phyloP scores from a whole-genome alignment of 2,888 invertebrate genomes.

The Tupiocoris notatus region DNA sequence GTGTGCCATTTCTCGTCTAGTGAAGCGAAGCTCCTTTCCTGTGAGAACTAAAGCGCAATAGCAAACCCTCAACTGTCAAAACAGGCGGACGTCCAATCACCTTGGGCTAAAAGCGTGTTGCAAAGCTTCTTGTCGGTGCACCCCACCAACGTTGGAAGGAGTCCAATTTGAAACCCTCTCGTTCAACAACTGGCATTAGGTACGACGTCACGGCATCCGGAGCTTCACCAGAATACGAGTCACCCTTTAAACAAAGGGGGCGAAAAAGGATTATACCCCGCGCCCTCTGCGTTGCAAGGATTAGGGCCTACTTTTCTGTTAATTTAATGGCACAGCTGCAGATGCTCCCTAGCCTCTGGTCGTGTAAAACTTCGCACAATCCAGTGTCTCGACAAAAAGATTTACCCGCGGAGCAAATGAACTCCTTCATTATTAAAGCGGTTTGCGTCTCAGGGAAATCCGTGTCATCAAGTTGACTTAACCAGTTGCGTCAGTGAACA shows the following conservation, averaged over 20 bases:
- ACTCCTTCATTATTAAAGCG: neutral
- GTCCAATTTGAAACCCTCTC: neutral
- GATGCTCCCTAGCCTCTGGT: neutral
- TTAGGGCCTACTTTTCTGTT: slow-evolving; percentile 25
- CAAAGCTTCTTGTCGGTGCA: slow-evolving; percentile 12
- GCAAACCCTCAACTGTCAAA: slow-evolving; percentile 10
- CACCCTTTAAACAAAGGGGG: slow-evolving; percentile 7
- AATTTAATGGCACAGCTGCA: slow-evolving; percentile 31
- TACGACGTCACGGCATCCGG: neutral
- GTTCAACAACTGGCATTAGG: neutral
- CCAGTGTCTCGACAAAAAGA: slow-evolving; percentile 1
- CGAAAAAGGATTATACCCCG: slow-evolving; percentile 5
- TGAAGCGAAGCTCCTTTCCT: too few relatives aligned
- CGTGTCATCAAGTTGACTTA: too few relatives aligned
- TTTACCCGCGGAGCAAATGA: neutral
- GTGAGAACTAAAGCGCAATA: neutral
- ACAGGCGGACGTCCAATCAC: slow-evolving; percentile 26
- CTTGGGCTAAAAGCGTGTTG: neutral
- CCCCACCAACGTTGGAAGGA: neutral
- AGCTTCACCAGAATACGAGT: neutral
- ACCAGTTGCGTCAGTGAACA: too few relatives aligned
- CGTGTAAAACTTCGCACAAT: slow-evolving; percentile 3
- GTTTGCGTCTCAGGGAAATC: too few relatives aligned
- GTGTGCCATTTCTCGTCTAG: too few relatives aligned
- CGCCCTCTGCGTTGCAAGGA: slow-evolving; percentile 14